phyloP scores from a whole-genome alignment of 2,113 vertebrate species.

The Pseudorhombus dupliciocellatus region DNA sequence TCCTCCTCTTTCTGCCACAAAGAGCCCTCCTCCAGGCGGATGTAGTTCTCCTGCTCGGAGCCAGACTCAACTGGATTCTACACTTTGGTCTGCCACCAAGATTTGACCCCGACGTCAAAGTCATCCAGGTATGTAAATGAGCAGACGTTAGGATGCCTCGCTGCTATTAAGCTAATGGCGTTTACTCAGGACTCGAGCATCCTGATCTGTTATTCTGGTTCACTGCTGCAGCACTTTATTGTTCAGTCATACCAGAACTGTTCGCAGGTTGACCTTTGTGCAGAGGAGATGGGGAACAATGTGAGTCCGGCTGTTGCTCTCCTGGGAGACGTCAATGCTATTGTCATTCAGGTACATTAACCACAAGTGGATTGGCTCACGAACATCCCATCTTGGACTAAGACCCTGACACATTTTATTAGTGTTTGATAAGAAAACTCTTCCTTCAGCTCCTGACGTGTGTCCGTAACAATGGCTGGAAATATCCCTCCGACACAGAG shows the following conservation, averaged over 20 bases:
- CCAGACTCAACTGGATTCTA: constrained; percentile 96
- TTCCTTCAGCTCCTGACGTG: constrained; percentile 84
- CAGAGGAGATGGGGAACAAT: constrained; percentile 97
- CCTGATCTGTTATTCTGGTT: neutral
- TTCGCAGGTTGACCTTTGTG: constrained; percentile 91
- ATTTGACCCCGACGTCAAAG: constrained; percentile 87
- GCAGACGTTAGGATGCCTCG: neutral
- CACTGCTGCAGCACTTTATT: neutral
- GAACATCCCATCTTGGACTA: neutral
- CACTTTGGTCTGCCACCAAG: constrained; percentile 95
- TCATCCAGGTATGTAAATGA: constrained; percentile 87
- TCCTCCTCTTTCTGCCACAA: constrained; percentile 3
- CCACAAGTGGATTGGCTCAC: neutral
- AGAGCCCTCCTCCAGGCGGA: constrained; percentile 93
- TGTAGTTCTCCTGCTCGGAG: constrained; percentile 91
- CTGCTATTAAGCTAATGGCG: neutral
- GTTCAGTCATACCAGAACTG: neutral
- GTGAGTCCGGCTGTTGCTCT: constrained; percentile 87
- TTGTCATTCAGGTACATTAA: constrained; percentile 87
- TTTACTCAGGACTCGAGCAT: neutral
- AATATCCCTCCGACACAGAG: constrained; percentile 81
- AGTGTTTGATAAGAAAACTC: neutral
- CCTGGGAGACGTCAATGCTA: constrained; percentile 88
- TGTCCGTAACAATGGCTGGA: constrained; percentile 80
- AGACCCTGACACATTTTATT: neutral